phyloP scores from a whole-genome alignment of 2,113 vertebrate species.

The Solenodon paradoxus region DNA sequence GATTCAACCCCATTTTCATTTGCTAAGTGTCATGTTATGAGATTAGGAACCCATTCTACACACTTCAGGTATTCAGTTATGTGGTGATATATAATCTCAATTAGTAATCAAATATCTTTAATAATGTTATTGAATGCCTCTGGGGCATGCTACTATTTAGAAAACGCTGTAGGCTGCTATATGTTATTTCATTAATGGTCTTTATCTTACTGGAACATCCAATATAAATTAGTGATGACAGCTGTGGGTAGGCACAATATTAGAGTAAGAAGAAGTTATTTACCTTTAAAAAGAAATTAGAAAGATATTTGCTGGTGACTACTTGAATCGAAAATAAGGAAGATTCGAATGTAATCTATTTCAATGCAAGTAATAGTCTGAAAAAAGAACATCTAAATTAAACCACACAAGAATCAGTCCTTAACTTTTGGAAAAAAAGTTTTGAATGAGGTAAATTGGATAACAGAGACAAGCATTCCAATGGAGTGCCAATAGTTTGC shows the following conservation, averaged over 20 bases:
- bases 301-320: background rate
- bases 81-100: conserved; percentile 24
- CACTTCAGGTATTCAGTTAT: conserved; percentile 56
- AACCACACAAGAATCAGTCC: conserved; percentile 14
- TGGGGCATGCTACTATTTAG: conserved; percentile 48
- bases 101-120: conserved; percentile 71
- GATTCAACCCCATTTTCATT: conserved; percentile 64
- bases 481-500: background rate
- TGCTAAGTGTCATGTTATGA: conserved; percentile 69
- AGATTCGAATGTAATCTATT: conserved; percentile 19
- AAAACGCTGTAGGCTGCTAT: conserved; percentile 49
- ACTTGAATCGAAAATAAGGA: background rate
- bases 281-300: conserved; percentile 54
- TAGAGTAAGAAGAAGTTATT: conserved; percentile 73
- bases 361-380: conserved; percentile 2
- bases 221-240: conserved; percentile 59
- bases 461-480: conserved; percentile 5
- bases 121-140: conserved; percentile 57
- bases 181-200: conserved; percentile 65
- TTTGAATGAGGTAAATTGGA: background rate
- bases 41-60: conserved; percentile 55
- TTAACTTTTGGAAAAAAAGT: conserved; percentile 49
- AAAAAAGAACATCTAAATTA: conserved; percentile 40
- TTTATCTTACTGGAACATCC: conserved; percentile 65
- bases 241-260: conserved; percentile 48